phyloP scores from a whole-genome alignment of 1,140 invertebrate genomes.

The Thaumatotibia leucotreta region DNA sequence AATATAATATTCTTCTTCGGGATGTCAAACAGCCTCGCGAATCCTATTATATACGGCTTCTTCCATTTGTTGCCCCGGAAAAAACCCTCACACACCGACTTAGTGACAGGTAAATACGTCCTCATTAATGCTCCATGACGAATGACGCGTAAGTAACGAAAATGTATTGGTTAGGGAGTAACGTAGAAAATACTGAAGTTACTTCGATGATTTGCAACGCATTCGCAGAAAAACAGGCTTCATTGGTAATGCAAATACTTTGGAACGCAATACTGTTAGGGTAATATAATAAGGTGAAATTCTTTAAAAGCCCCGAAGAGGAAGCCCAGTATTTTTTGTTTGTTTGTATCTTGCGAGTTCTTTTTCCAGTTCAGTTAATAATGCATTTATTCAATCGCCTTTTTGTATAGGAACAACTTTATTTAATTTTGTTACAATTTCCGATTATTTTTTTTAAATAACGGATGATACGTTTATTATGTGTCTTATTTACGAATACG shows the following conservation, averaged over 20 bases:
- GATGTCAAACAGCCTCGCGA: conserved; percentile 91
- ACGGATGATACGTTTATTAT: too few species aligned
- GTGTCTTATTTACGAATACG: too few species aligned
- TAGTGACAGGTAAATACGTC: conserved; percentile 76
- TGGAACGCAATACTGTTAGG: neutral
- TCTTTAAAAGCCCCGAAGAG: neutral
- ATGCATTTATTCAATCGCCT: too few species aligned
- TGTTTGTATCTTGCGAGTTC: neutral
- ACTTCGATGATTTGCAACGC: neutral
- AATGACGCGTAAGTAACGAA: too few species aligned
- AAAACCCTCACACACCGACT: conserved; percentile 60
- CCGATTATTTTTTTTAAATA: too few species aligned
- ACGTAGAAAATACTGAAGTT: neutral
- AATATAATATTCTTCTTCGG: conserved; percentile 89
- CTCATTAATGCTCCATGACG: too few species aligned
- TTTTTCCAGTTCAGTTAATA: neutral
- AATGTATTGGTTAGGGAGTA: too few species aligned
- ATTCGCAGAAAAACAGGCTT: too few species aligned
- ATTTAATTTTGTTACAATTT: too few species aligned
- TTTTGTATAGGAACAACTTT: too few species aligned
- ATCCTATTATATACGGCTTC: conserved; percentile 92
- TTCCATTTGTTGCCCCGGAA: conserved; percentile 85
- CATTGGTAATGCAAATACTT: neutral
- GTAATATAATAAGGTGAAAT: neutral
- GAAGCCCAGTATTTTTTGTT: neutral